These are phyloP conservation scores for Diarsia rubi DNA, from an alignment of 2,888 invertebrate genomes.

Conservation along the genomic window DNA sequence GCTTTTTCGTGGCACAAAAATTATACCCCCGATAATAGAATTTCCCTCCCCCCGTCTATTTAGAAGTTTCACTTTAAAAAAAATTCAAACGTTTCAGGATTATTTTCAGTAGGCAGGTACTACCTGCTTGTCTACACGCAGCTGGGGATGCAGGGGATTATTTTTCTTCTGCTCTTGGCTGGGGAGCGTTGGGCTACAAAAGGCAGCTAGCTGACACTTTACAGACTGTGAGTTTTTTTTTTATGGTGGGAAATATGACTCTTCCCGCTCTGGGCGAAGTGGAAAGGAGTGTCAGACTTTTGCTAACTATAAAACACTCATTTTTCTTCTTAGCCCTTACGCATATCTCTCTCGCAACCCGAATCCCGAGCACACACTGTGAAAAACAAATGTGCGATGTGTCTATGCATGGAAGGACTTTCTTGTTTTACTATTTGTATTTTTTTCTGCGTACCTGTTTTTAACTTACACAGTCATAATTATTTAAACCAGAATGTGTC, in stretches of 20 bases:
- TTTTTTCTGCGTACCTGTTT: neutral
- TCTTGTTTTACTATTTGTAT: neutral
- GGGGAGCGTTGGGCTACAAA: slow-evolving; percentile 47
- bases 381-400: neutral
- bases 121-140: slow-evolving; percentile 45
- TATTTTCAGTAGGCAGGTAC: slow-evolving; percentile 24
- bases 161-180: slow-evolving; percentile 22
- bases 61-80: no score
- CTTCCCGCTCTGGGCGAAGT: no score
- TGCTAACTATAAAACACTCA: no score
- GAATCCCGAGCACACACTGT: no score
- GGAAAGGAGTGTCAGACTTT: no score
- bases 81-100: slow-evolving; percentile 28
- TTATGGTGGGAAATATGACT: no score
- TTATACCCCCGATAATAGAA: no score
- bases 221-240: slow-evolving; percentile 28
- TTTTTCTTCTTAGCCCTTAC: no score
- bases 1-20: no score
- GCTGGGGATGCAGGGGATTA: slow-evolving; percentile 1
- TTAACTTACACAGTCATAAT: neutral
- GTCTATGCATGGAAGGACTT: neutral
- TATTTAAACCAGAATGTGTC: neutral
- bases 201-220: slow-evolving; percentile 36
- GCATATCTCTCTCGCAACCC: no score
- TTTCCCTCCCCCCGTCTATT: no score